A percentile compares a stretch with the other conserved stretches of the same genome.
Evolutionary conservation across 2,888 invertebrate species (phyloP).

Genomic region (Oscheius myriophilus): DNA sequence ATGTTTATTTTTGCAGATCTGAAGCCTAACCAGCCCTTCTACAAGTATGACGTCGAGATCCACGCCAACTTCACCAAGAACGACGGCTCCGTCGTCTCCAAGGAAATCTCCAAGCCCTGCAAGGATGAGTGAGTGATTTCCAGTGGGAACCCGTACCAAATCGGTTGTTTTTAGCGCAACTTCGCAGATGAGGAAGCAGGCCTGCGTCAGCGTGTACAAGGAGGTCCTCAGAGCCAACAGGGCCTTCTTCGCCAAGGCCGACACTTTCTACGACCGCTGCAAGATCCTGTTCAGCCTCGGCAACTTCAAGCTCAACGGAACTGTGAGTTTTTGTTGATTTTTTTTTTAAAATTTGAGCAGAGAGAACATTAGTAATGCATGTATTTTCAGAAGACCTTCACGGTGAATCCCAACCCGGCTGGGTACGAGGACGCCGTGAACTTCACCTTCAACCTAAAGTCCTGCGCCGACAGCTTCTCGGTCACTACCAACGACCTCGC

Average conservation of each 20-base stretch:
- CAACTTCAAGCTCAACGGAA: constrained; percentile 10
- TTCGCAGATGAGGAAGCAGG: constrained; percentile 12
- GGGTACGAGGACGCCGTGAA: not conserved
- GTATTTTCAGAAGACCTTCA: not conserved
- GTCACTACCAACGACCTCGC: constrained; percentile 15
- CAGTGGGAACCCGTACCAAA: not conserved
- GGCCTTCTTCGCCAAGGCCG: constrained; percentile 15
- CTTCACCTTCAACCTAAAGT: constrained; percentile 17
- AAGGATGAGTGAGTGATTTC: constrained; percentile 38
- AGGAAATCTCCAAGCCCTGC: constrained; percentile 45
- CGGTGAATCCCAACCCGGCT: not conserved
- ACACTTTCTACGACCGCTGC: constrained; percentile 29
- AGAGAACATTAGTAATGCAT: too few relatives aligned
- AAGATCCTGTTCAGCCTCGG: constrained; percentile 25
- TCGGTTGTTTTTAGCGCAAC: constrained; percentile 13
- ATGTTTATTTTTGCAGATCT: not conserved
- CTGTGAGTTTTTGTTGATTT: too few relatives aligned
- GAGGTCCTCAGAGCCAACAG: constrained; percentile 2
- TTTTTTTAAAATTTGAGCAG: too few relatives aligned
- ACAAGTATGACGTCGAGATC: constrained; percentile 24
- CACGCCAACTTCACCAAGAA: not conserved
- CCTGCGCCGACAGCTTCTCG: constrained; percentile 5
- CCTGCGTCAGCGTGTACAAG: constrained; percentile 17
- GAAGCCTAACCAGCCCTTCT: constrained; percentile 18
- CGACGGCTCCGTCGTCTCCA: not conserved